Percentiles rank a stretch among this genome's conserved stretches.
Evolutionary conservation across 1,140 invertebrate species (phyloP).

Genomic region (Pseudomyrmex gracilis): DNA sequence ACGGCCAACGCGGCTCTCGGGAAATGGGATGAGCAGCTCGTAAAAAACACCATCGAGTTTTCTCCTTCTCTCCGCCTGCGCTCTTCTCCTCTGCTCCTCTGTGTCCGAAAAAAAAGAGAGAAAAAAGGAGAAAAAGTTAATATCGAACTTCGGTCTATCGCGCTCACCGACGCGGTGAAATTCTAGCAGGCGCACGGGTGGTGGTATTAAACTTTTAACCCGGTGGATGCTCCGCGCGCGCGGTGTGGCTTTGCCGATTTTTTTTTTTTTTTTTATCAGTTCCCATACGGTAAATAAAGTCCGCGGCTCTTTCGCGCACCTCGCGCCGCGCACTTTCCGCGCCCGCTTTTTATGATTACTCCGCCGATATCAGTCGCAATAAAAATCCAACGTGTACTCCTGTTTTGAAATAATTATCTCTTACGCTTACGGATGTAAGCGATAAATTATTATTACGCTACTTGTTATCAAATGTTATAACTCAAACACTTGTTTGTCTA

Average conservation of each 20-base stretch:
- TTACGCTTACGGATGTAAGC: neutral
- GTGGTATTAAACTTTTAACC: slow-evolving; percentile 60
- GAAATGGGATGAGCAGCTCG: slow-evolving; percentile 54
- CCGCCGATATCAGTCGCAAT: neutral
- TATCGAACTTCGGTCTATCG: slow-evolving; percentile 61
- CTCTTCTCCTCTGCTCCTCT: neutral
- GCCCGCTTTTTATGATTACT: neutral
- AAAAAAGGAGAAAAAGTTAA: slow-evolving; percentile 57
- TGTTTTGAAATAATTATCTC: neutral
- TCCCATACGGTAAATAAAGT: slow-evolving; percentile 50
- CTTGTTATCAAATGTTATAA: neutral
- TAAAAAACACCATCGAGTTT: slow-evolving; percentile 63
- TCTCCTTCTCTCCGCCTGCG: neutral
- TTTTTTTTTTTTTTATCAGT: slow-evolving; percentile 27
- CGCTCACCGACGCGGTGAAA: slow-evolving; percentile 44
- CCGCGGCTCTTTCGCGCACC: neutral
- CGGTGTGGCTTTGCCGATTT: slow-evolving; percentile 48
- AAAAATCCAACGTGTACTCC: neutral
- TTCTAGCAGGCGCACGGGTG: slow-evolving; percentile 23
- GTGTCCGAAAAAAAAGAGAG: slow-evolving; percentile 28
- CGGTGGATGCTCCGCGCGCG: slow-evolving; percentile 34
- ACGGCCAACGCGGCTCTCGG: slow-evolving; percentile 44
- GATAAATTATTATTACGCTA: neutral
- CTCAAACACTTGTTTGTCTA: no score
- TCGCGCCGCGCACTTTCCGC: neutral